Base-by-base conservation (phyloP, 2,888 invertebrate species). In the Melieria omissa region DNA sequence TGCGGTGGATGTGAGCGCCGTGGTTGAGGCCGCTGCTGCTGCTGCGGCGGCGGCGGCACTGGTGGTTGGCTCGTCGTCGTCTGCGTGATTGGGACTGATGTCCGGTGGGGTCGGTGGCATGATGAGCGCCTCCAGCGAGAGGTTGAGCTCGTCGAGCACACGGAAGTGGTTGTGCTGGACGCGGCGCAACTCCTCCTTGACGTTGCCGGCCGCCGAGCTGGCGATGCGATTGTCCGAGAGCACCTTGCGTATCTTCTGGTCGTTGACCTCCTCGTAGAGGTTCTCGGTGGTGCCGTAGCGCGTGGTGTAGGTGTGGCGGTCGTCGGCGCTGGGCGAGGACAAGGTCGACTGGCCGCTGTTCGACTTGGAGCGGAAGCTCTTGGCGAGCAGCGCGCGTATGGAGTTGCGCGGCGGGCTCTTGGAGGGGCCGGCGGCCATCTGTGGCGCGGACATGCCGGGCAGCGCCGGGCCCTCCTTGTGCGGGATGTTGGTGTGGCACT, bases 121-220 rank as follows among this genome's bases (percentile, higher is more conserved):
- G 78, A 96, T 89, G 91, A 96, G 92, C 29, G 95, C 95, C 88
- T 96, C 96, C 73, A 94, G 92, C 78, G 95, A 94, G 75, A 96
- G 89, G 88, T 96, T 95, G 75, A 96, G 88, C 86, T 96, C 95
- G 73, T 94, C 95, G 77, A 96, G 90, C 79, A 95, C 94, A 81
- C 94, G 89, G 80, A 92, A 92, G 86, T 96, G 95, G 77, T 93
- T 90, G 75, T 93, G 93, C 85, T 95, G 94, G 49, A 96, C 95
- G 75, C 93, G 89, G 66, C 94, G 91, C 62, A 95, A 92, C 87
- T 95, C 95, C 83, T 95, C 95, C 83, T 93, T 94, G 45, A 95
- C 92, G 71, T 93, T 90, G 80, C 91, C 91, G 80, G 90, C 90
- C 72, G 91, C 87, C 14, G 92, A 92, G 5, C 77, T 79, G 76